Evolutionary conservation across 2,888 invertebrate species (phyloP), one percentile per base, ranked within the genome.

Genomic region (Agrotis puta): DNA sequence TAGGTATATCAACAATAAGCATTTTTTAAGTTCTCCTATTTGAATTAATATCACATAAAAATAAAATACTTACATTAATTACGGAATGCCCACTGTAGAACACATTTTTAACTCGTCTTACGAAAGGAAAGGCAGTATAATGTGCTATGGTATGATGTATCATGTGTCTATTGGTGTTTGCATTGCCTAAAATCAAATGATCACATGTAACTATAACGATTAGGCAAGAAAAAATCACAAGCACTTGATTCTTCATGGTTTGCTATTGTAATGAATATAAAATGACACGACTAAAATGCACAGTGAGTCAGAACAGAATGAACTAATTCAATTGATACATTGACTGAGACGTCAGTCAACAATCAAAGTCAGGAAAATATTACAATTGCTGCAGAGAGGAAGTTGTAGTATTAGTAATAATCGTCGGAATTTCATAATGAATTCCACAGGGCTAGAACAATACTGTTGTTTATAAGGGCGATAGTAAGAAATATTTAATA

Each of bases 121-220:
- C 71, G 18, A 88, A 89, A 1, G 92, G 92, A 24, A 91, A 88
- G 0, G 86, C 85, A 3, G 80, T 27, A 62, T 88, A 91, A 14
- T 88, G 74, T 0, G 84, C 85, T 22, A 77, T 72, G 3, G 85
- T 85, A 16, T 91, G 89, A 77, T 89, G 82, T 22, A 93, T 78
- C 68, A 92, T 67, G 7, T 81, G 69, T 27, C 77, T 88, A 47
- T 88, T 87, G 53, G 85, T 85, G 53, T 81, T 87, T 4, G 86
- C 76, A 74, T 91, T 87, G 1, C 93, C 92, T 18, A 89, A 33
- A 66, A 90, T 86, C 27, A 93, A 85, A 84, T 92, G 85, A 33
- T 91, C 85, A 68, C 91, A 86, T 3, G 77, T 65, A 2, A 79
- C 54, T n/a, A 78, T 74, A 47, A 84, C 70, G 24, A 88, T 66